phyloP scores from a whole-genome alignment of 2,888 invertebrate genomes.

The Oligia fasciuncula region DNA sequence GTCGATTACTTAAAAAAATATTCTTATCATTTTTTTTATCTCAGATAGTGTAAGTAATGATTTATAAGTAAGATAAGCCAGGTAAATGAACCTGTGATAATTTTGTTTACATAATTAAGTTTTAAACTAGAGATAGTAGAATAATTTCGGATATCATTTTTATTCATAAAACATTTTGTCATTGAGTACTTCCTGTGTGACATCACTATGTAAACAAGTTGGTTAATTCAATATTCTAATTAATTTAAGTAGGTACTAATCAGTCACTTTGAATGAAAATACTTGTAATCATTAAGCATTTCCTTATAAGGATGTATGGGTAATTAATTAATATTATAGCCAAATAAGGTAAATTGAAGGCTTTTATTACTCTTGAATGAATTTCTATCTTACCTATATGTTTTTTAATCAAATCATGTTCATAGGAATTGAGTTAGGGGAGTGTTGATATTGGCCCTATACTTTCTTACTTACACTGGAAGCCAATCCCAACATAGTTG shows the following conservation, averaged over 20 bases:
- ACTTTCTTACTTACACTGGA: too few species aligned
- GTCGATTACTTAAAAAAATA: conserved; percentile 47
- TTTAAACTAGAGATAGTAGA: conserved; percentile 35
- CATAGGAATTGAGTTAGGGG: neutral
- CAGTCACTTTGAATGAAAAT: conserved; percentile 7
- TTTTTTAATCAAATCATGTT: neutral
- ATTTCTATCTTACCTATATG: conserved; percentile 3
- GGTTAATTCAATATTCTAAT: conserved; percentile 14
- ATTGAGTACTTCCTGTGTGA: conserved; percentile 43
- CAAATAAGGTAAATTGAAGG: conserved; percentile 6
- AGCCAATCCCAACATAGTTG: too few species aligned
- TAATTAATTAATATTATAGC: conserved; percentile 17
- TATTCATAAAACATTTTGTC: conserved; percentile 31
- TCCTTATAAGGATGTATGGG: neutral
- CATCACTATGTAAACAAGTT: conserved; percentile 29
- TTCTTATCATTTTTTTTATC: conserved; percentile 49
- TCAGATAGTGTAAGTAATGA: conserved; percentile 32
- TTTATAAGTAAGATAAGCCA: conserved; percentile 43
- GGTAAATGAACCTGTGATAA: conserved; percentile 41
- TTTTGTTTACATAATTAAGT: conserved; percentile 45
- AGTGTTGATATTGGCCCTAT: neutral
- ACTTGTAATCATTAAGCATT: conserved; percentile 8
- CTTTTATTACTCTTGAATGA: conserved; percentile 4
- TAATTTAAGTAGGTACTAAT: conserved; percentile 16
- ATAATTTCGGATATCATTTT: conserved; percentile 33